Percentiles rank a stretch among this genome's conserved stretches.
These are phyloP conservation scores for Apis florea DNA, from an alignment of 1,140 invertebrate genomes.

Conservation along the genomic window DNA sequence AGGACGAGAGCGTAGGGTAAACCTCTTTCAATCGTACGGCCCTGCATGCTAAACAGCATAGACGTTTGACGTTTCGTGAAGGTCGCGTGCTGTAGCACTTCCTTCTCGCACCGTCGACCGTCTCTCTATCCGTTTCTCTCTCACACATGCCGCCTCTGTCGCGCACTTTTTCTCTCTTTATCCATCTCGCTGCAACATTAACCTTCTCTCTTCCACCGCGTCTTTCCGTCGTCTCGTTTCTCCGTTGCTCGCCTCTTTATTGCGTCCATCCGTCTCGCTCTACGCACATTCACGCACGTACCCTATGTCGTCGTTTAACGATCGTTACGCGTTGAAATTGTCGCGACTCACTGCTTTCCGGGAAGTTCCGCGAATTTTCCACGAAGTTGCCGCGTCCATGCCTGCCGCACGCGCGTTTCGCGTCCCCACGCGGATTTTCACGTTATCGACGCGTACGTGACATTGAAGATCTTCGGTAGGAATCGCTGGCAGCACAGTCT, in stretches of 20 bases:
- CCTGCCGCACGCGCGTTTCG: conserved; percentile 11
- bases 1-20: conserved; percentile 28
- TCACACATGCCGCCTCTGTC: conserved; percentile 14
- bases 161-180: conserved; percentile 39
- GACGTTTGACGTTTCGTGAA: conserved; percentile 68
- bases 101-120: conserved; percentile 29
- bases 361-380: conserved; percentile 34
- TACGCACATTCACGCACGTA: conserved; percentile 43
- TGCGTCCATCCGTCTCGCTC: conserved; percentile 37
- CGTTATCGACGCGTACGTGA: conserved; percentile 53
- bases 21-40: conserved; percentile 54
- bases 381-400: conserved; percentile 17
- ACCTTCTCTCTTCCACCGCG: conserved; percentile 23
- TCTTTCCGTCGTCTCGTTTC: conserved; percentile 17
- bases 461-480: conserved; percentile 33
- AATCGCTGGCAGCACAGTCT: not conserved
- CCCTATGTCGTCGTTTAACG: conserved; percentile 57
- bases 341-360: conserved; percentile 32
- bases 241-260: conserved; percentile 43
- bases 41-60: conserved; percentile 63
- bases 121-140: conserved; percentile 12
- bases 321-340: conserved; percentile 68
- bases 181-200: conserved; percentile 15
- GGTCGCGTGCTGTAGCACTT: conserved; percentile 63
- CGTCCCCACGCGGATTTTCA: conserved; percentile 8